These are phyloP conservation scores for Caenorhabditis angaria DNA, from an alignment of 2,888 invertebrate species.

Conservation along the genomic window DNA sequence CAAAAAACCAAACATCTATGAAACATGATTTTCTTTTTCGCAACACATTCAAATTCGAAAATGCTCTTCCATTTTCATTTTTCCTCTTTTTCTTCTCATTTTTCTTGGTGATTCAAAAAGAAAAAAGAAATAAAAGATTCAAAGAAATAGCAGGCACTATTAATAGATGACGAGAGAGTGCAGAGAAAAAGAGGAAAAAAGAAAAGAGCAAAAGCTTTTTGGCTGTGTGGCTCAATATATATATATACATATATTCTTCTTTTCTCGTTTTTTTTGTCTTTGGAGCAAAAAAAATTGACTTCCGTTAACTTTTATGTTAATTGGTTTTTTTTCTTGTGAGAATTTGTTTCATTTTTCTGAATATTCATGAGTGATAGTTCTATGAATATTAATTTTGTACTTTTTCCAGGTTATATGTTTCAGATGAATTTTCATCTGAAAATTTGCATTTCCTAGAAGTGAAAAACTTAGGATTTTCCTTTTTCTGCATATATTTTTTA, in stretches of 20 bases:
- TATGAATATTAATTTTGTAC: too few relatives aligned
- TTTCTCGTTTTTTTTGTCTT: not conserved
- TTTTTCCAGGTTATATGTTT: too few relatives aligned
- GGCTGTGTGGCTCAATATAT: conserved; percentile 11
- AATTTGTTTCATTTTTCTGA: too few relatives aligned
- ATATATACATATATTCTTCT: conserved; percentile 8
- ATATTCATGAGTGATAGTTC: too few relatives aligned
- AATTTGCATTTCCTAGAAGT: too few relatives aligned
- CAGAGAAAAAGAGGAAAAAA: not conserved
- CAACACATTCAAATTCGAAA: too few relatives aligned
- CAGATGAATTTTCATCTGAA: too few relatives aligned
- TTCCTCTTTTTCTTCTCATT: conserved; percentile 5
- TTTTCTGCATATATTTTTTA: too few relatives aligned
- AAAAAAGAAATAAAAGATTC: not conserved
- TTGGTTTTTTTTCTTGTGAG: conserved; percentile 1
- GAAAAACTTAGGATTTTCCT: too few relatives aligned
- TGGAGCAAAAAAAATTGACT: too few relatives aligned
- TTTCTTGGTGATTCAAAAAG: not conserved
- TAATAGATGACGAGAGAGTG: conserved; percentile 5
- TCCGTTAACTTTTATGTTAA: not conserved
- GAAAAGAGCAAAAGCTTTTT: conserved; percentile 2
- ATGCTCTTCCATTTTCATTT: not conserved
- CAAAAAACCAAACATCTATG: too few relatives aligned
- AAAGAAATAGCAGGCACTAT: not conserved
- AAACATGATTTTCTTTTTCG: too few relatives aligned